A percentile compares a stretch with the other conserved stretches of the same genome.
phyloP scores from a whole-genome alignment of 2,888 invertebrate genomes.

The Petrolisthes manimaculis region DNA sequence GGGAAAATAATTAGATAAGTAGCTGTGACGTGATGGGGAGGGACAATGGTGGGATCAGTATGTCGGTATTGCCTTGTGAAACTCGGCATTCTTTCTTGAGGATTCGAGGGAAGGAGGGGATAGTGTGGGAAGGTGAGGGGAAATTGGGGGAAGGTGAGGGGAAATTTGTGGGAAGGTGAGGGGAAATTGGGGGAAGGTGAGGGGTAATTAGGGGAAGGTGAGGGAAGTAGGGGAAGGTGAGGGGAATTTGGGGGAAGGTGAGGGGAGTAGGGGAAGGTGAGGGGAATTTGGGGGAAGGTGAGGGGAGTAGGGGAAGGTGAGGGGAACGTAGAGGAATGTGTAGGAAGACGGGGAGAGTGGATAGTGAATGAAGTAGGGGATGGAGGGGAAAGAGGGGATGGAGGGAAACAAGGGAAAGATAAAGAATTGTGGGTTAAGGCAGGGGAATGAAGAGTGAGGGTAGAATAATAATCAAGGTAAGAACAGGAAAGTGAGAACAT shows the following conservation, averaged over 20 bases:
- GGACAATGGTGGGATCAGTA: conserved; percentile 43
- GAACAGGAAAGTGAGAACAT: neutral
- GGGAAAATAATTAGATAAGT: conserved; percentile 62
- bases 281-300: neutral
- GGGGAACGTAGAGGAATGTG: neutral
- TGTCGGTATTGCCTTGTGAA: conserved; percentile 52
- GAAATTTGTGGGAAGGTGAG: neutral
- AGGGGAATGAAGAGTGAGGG: neutral
- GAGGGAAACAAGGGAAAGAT: neutral
- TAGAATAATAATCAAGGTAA: neutral
- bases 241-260: neutral
- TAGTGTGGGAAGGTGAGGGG: neutral
- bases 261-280: neutral
- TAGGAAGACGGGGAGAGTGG: neutral
- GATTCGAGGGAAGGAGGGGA: neutral
- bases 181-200: neutral
- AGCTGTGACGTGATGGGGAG: conserved; percentile 52
- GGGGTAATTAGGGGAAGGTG: neutral
- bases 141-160: neutral
- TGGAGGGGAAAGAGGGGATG: neutral
- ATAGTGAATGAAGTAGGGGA: neutral
- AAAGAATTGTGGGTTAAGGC: neutral
- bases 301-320: neutral
- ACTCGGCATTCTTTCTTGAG: conserved; percentile 29
- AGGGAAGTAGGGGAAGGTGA: neutral